Evolutionary conservation across 2,888 invertebrate species (phyloP), one percentile per base, ranked within the genome.

Genomic region (Rutpela maculata): DNA sequence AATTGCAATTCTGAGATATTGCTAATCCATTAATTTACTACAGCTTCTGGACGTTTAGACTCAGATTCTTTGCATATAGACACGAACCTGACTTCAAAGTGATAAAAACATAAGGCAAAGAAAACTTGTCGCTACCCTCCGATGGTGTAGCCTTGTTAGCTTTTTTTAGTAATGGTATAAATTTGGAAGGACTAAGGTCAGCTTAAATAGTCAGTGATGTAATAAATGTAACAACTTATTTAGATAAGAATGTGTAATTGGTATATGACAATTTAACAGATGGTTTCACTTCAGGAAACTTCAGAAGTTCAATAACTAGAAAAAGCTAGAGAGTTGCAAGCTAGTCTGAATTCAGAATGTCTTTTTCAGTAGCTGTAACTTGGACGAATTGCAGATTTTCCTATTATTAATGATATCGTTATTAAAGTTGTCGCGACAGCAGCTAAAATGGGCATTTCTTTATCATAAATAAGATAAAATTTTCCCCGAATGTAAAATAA

Each of bases 371-470:
- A 63, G 18, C 69, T 38, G 72, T 72, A 77, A 74, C 62, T 79
- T 19, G 43, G 38, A 57, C 50, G 70, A 76, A 78, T 72, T 66
- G 74, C 70, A 76, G 76, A 74, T 70, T 78, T 74, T 71, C 67
- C 66, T 65, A 50, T 77, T 77, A 75, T 75, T 76, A 75, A 78
- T 75, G 76, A 75, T 75, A 75, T 75, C 79, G 72, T 79, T 75
- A 76, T 74, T 79, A 78, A 76, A 79, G 74, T 73, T 69, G 73
- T 76, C 73, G 74, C 71, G 43, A 76, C 75, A 68, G 56, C 38
- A 50, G 71, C 66, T 59, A 38, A 59, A 74, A 78, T 78, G 76
- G 76, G 74, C 62, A 74, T 78, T 76, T 74, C 71, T 67, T 71
- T 76, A 71, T 76, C 74, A 78, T 72, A 77, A 74, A 75, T 63